These are phyloP conservation scores for Erythrolamprus reginae DNA, from an alignment of 2,113 vertebrate species.

Conservation along the genomic window DNA sequence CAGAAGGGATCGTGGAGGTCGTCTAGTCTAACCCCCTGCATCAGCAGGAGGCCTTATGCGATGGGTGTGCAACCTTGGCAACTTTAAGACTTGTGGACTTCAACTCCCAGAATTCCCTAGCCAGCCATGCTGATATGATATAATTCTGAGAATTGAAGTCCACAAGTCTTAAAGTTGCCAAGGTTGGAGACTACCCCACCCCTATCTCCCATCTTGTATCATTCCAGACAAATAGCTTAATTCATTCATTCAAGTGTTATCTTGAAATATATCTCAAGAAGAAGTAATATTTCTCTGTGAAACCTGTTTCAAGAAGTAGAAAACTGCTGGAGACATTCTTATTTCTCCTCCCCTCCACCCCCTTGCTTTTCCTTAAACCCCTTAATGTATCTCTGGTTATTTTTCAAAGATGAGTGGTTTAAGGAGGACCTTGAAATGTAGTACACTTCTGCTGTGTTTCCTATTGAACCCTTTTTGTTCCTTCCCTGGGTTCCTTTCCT, in stretches of 20 bases:
- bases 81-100: no score
- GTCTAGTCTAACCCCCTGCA: no score
- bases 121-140: neutral
- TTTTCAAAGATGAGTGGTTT: neutral
- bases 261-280: neutral
- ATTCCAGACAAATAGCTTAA: neutral
- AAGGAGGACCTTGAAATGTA: neutral
- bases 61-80: no score
- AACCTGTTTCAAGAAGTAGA: neutral
- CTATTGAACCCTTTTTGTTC: neutral
- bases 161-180: neutral
- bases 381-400: neutral
- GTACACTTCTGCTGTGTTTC: neutral
- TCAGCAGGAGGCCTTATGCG: no score
- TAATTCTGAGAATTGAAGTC: neutral
- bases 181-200: no score
- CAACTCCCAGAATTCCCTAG: neutral
- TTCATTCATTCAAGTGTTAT: neutral
- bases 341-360: neutral
- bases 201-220: neutral
- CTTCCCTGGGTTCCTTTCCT: no score
- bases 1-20: neutral
- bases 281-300: neutral
- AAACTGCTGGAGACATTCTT: neutral
- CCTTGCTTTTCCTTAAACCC: neutral